Conservation (phyloP, 2,888 invertebrate species). For the Perizoma flavofasciatum region DNA sequence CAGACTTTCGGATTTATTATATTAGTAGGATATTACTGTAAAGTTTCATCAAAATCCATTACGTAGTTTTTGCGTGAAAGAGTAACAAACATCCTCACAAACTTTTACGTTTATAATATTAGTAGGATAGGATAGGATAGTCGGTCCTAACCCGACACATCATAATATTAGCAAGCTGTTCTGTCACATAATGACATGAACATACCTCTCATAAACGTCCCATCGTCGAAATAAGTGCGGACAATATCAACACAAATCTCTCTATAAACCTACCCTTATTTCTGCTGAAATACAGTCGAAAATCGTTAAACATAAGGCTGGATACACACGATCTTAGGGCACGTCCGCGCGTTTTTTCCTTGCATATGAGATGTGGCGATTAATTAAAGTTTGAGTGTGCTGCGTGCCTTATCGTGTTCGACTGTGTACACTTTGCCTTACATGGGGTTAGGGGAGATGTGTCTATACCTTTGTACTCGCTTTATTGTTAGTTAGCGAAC, state of each 20-base stretch:
- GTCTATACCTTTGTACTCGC: not conserved
- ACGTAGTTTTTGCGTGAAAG: too few species aligned
- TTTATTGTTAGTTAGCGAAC: too few species aligned
- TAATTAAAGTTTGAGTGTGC: conserved; percentile 61
- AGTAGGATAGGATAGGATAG: too few species aligned
- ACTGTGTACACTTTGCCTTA: conserved; percentile 19
- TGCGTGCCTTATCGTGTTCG: conserved; percentile 58
- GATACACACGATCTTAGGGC: conserved; percentile 24
- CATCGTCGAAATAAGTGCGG: conserved; percentile 1
- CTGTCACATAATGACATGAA: not conserved
- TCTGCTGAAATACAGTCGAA: not conserved
- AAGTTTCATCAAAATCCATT: too few species aligned
- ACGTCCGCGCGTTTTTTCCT: conserved; percentile 54
- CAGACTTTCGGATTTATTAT: too few species aligned
- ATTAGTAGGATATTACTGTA: too few species aligned
- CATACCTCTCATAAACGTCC: conserved; percentile 9
- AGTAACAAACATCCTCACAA: too few species aligned
- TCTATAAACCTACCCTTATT: conserved; percentile 5
- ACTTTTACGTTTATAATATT: too few species aligned
- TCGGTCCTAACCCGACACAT: not conserved
- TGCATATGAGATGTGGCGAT: conserved; percentile 52
- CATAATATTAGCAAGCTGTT: conserved; percentile 2
- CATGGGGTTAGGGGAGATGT: conserved; percentile 13
- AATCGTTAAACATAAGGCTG: conserved; percentile 10
- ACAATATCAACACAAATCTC: conserved; percentile 5